Conservation (phyloP, 2,797 vertebrate species). For the Columba guinea region DNA sequence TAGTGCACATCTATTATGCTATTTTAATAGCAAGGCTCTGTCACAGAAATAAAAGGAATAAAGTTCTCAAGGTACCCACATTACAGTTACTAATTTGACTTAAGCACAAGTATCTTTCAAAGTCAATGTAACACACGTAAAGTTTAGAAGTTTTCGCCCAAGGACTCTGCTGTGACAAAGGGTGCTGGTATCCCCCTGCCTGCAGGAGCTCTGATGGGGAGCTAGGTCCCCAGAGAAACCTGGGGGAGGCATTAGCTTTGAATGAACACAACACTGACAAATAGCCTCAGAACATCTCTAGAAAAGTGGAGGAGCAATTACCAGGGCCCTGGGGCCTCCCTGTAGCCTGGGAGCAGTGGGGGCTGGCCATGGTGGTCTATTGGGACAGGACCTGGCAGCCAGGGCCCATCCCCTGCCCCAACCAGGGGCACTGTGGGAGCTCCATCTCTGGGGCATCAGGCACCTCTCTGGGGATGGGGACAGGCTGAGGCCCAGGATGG, state of each 20-base stretch:
- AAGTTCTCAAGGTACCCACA: constrained; percentile 28
- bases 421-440: not conserved
- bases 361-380: accelerated
- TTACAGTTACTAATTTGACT: constrained; percentile 16
- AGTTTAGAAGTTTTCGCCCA: not conserved
- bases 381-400: not conserved
- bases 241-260: not conserved
- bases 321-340: not conserved
- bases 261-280: accelerated
- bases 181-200: not conserved
- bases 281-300: not conserved
- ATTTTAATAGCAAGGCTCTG: constrained; percentile 45
- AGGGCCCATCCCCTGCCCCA: not conserved
- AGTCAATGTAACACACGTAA: not conserved
- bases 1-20: constrained; percentile 31
- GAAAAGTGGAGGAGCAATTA: not conserved
- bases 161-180: not conserved
- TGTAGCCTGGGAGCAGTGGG: accelerated
- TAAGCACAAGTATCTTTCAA: not conserved
- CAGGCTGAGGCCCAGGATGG: too few species aligned
- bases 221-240: not conserved
- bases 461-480: not conserved
- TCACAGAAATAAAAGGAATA: constrained; percentile 47
- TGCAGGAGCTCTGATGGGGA: not conserved
- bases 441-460: accelerated